Percentiles rank a stretch among this genome's conserved stretches.
Evolutionary conservation across 1,140 invertebrate genomes (phyloP).

Genomic region (Eciton burchellii): DNA sequence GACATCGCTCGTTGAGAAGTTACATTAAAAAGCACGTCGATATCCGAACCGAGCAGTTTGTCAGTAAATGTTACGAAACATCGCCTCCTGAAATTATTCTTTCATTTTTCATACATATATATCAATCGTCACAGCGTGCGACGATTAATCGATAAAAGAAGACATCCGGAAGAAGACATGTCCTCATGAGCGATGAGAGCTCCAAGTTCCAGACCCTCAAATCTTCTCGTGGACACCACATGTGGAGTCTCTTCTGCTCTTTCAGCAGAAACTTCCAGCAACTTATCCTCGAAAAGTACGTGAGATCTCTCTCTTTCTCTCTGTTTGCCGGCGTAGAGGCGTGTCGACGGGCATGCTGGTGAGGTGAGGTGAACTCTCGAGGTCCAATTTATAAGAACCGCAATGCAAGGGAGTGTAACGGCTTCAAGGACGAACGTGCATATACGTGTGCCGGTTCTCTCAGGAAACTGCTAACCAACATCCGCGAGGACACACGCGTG

Average conservation of each 20-base stretch:
- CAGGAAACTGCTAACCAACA: constrained; percentile 82
- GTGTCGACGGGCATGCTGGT: constrained; percentile 52
- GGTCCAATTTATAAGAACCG: constrained; percentile 69
- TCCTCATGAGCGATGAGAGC: too few species aligned
- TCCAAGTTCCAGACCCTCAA: too few species aligned
- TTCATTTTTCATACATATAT: too few species aligned
- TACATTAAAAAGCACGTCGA: constrained; percentile 48
- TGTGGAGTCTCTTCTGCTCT: background rate
- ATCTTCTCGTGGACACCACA: background rate
- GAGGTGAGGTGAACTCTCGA: constrained; percentile 69
- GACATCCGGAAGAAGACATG: too few species aligned
- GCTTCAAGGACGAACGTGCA: constrained; percentile 79
- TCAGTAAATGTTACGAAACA: too few species aligned
- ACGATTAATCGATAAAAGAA: too few species aligned
- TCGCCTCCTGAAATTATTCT: too few species aligned
- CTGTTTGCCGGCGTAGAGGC: constrained; percentile 42
- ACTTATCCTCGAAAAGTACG: background rate
- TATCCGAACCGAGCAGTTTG: background rate
- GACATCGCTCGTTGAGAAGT: constrained; percentile 14
- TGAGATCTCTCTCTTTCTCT: background rate
- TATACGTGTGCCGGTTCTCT: constrained; percentile 70
- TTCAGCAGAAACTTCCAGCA: background rate
- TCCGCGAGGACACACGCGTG: constrained; percentile 74
- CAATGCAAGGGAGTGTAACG: constrained; percentile 76
- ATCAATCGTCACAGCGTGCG: too few species aligned